phyloP scores from a whole-genome alignment of 2,888 invertebrate species.

The Coleophora flavipennella region DNA sequence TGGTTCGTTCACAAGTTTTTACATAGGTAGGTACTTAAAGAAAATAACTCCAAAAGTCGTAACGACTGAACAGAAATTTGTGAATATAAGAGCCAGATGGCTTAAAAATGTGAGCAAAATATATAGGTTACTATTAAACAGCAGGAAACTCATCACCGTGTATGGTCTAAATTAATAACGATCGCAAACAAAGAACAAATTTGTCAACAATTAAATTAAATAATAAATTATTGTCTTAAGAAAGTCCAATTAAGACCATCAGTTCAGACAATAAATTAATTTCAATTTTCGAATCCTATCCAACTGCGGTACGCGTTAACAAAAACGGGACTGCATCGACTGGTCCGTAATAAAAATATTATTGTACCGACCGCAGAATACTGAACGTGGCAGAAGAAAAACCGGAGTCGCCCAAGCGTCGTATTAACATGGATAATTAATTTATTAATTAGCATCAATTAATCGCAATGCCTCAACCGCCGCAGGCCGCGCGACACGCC shows the following conservation, averaged over 20 bases:
- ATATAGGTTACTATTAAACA: too few species aligned
- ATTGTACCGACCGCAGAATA: conserved; percentile 12
- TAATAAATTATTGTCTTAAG: conserved; percentile 36
- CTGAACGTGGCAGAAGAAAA: conserved; percentile 39
- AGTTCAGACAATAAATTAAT: conserved; percentile 52
- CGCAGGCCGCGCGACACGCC: conserved; percentile 39
- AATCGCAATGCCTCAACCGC: conserved; percentile 46
- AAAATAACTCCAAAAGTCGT: too few species aligned
- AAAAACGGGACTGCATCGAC: conserved; percentile 44
- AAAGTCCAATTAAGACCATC: conserved; percentile 36
- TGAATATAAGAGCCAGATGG: too few species aligned
- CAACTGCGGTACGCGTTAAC: conserved; percentile 27
- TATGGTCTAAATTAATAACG: too few species aligned
- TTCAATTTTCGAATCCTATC: conserved; percentile 36
- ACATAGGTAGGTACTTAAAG: too few species aligned
- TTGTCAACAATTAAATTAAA: too few species aligned
- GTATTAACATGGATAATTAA: conserved; percentile 66
- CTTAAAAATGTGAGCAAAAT: too few species aligned
- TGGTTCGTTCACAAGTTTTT: too few species aligned
- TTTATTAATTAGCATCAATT: conserved; percentile 69
- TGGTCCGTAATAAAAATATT: conserved; percentile 43
- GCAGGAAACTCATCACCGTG: too few species aligned
- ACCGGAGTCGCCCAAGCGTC: conserved; percentile 47
- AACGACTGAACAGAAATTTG: too few species aligned
- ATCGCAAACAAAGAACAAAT: too few species aligned